These are phyloP conservation scores for Coryphaenoides rupestris DNA, from an alignment of 2,113 vertebrate genomes.

Conservation along the genomic window DNA sequence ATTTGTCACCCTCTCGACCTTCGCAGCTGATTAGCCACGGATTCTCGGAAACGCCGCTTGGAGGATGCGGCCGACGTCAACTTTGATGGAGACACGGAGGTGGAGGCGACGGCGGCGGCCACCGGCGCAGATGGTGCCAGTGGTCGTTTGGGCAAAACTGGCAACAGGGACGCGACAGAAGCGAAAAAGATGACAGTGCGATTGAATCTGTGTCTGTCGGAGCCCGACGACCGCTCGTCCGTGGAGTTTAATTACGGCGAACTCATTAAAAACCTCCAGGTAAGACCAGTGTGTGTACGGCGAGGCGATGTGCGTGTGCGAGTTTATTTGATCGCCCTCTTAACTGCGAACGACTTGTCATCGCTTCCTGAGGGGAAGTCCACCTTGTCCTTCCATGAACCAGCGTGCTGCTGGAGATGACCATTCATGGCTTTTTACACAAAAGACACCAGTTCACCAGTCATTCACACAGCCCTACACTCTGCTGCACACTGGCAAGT, in stretches of 20 bases:
- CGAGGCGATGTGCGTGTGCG: neutral
- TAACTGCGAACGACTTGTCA: conserved; percentile 50
- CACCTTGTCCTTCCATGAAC: conserved; percentile 49
- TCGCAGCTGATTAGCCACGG: conserved; percentile 62
- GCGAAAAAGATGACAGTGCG: conserved; percentile 78
- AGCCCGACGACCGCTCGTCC: conserved; percentile 87
- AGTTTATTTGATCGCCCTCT: conserved; percentile 39
- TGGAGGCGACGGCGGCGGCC: conserved; percentile 45
- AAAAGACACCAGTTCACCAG: conserved; percentile 43
- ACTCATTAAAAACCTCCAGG: conserved; percentile 79
- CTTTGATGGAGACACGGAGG: conserved; percentile 54
- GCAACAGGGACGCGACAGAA: conserved; percentile 64
- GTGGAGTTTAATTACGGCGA: conserved; percentile 94
- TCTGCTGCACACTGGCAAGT: neutral
- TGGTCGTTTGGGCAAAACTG: conserved; percentile 61
- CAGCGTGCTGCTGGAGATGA: conserved; percentile 48
- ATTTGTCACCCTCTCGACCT: conserved; percentile 79
- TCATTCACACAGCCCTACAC: conserved; percentile 29
- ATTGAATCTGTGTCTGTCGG: conserved; percentile 85
- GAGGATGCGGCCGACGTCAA: conserved; percentile 69
- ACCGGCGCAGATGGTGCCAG: conserved; percentile 64
- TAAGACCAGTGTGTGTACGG: conserved; percentile 23
- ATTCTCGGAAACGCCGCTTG: conserved; percentile 67
- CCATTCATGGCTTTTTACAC: conserved; percentile 43
- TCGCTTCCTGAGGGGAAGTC: conserved; percentile 36